phyloP scores from a whole-genome alignment of 2,888 invertebrate genomes.

The Hoplodrina ambigua region DNA sequence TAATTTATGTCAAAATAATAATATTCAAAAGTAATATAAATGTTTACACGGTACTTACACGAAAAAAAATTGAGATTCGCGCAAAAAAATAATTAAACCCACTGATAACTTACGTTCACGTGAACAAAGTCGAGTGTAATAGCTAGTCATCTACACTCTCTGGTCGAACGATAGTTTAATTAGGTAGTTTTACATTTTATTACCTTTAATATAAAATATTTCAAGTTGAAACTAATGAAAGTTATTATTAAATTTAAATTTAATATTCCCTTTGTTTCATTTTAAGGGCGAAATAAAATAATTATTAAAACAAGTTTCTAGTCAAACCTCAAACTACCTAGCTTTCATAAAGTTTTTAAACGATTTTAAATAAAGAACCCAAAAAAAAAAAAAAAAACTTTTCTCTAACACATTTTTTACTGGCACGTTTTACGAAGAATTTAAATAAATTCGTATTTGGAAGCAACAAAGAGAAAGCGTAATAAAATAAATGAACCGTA shows the following conservation, averaged over 20 bases:
- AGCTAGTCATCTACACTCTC: too few species aligned
- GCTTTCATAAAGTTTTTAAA: constrained; percentile 19
- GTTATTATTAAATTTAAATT: too few species aligned
- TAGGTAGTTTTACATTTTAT: background rate
- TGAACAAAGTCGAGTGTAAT: too few species aligned
- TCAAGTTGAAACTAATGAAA: background rate
- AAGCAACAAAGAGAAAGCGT: constrained; percentile 22
- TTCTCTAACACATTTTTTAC: constrained; percentile 3
- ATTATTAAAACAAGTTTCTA: constrained; percentile 16
- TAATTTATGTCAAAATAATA: too few species aligned
- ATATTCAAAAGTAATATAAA: too few species aligned
- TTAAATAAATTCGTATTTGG: constrained; percentile 34
- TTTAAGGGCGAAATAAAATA: constrained; percentile 11
- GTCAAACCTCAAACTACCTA: background rate
- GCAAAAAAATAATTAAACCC: too few species aligned
- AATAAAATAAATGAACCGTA: constrained; percentile 34
- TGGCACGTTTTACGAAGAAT: constrained; percentile 12
- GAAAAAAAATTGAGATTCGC: too few species aligned
- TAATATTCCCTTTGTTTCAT: background rate
- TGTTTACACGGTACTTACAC: too few species aligned
- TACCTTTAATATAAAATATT: background rate
- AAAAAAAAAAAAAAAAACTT: background rate
- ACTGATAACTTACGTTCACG: too few species aligned
- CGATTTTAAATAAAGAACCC: background rate
- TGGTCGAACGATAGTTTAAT: background rate